Conservation (phyloP, 2,888 invertebrate species). For the Caenorhabditis uteleia region DNA sequence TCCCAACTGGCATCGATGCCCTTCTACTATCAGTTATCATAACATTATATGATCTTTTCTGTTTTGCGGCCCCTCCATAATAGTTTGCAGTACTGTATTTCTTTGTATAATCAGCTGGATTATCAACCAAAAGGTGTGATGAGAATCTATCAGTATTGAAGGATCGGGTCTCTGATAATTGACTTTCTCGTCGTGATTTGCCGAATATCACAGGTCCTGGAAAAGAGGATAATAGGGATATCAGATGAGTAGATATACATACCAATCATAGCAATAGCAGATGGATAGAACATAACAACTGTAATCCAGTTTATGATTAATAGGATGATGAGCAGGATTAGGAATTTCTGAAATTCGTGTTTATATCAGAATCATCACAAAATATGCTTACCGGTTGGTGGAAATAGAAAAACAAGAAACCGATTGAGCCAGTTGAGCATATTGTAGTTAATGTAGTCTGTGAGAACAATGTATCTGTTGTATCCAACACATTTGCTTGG, state of each 20-base stretch:
- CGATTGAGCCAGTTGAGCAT: constrained; percentile 7
- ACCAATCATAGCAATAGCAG: constrained; percentile 13
- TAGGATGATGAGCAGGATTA: constrained; percentile 9
- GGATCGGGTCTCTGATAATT: constrained; percentile 28
- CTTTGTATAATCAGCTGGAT: constrained; percentile 26
- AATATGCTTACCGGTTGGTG: neutral
- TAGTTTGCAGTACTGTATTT: constrained; percentile 25
- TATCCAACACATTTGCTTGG: constrained; percentile 24
- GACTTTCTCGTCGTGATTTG: constrained; percentile 11
- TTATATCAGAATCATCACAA: neutral
- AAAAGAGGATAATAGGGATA: too few relatives aligned
- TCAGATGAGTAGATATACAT: constrained; percentile 5
- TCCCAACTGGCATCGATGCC: constrained; percentile 24
- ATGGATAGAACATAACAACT: constrained; percentile 29
- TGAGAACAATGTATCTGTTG: constrained; percentile 22
- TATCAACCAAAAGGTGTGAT: constrained; percentile 30
- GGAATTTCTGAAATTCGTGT: neutral
- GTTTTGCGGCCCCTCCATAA: constrained; percentile 7
- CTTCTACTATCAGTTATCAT: constrained; percentile 22
- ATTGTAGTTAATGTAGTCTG: constrained; percentile 30
- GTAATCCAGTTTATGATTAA: constrained; percentile 25
- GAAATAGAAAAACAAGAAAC: constrained; percentile 8
- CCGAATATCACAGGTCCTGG: constrained; percentile 16
- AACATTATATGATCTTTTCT: constrained; percentile 27
- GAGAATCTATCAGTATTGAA: constrained; percentile 30